Conservation (phyloP, 2,797 vertebrate genomes). For the Pseudopleuronectes americanus region DNA sequence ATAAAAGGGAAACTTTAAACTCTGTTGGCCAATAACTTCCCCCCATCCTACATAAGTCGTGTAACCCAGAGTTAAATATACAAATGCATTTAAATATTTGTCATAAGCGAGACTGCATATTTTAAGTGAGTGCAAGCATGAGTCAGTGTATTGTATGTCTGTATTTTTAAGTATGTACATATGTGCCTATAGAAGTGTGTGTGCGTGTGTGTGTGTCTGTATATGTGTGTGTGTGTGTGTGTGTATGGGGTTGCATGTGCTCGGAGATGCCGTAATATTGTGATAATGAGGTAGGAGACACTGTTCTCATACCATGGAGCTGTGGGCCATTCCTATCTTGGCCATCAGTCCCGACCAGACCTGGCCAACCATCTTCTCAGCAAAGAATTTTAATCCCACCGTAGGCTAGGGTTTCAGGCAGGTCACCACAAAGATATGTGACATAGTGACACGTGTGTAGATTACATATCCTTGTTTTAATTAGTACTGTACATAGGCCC, state of each 20-base stretch:
- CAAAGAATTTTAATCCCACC: conserved; percentile 83
- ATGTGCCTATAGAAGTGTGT: conserved; percentile 16
- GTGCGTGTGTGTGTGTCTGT: conserved; percentile 26
- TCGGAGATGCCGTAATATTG: conserved; percentile 67
- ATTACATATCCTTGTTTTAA: conserved; percentile 83
- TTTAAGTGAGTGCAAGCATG: not conserved
- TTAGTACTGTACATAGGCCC: conserved; percentile 72
- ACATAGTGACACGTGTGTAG: conserved; percentile 78
- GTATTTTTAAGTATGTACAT: conserved; percentile 26
- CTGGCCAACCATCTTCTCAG: conserved; percentile 74
- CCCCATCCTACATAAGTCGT: not conserved
- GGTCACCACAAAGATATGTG: conserved; percentile 81
- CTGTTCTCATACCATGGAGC: conserved; percentile 73
- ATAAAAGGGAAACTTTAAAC: not conserved
- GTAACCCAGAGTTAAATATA: not conserved
- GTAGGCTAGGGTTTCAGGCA: conserved; percentile 78
- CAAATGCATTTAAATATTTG: not conserved
- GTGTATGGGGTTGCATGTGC: conserved; percentile 29
- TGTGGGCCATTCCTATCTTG: conserved; percentile 69
- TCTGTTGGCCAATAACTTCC: not conserved
- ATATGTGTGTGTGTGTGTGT: conserved; percentile 22
- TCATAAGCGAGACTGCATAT: not conserved
- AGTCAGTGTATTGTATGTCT: conserved; percentile 3
- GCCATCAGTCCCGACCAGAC: conserved; percentile 66
- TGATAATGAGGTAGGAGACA: conserved; percentile 80